These are phyloP conservation scores for Myotis yumanensis DNA, from an alignment of 2,113 vertebrate species.

Conservation along the genomic window DNA sequence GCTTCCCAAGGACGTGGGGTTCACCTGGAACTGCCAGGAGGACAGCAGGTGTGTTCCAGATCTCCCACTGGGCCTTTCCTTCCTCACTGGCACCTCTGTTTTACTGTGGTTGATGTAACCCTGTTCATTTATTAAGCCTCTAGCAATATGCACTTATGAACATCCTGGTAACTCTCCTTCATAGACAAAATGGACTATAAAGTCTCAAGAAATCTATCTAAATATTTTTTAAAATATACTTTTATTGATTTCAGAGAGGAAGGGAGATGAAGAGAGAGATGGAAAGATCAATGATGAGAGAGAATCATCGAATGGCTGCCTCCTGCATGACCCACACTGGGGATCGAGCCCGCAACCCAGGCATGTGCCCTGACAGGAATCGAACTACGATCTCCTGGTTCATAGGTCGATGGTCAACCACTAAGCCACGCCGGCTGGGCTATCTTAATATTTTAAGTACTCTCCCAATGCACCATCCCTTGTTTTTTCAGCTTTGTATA, in stretches of 20 bases:
- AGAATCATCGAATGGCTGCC: no score
- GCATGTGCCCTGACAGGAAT: no score
- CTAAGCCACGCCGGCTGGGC: no score
- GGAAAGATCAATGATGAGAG: no score
- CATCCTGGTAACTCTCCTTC: background rate
- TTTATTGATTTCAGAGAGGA: no score
- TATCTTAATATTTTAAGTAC: background rate
- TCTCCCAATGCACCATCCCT: background rate
- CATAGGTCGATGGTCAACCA: no score
- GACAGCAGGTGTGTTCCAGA: background rate
- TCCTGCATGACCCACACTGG: no score
- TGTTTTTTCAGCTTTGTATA: background rate
- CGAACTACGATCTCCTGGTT: no score
- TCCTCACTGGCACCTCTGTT: background rate
- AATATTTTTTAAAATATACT: background rate
- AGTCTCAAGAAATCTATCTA: conserved; percentile 19
- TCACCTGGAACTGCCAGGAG: background rate
- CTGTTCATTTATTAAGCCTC: background rate
- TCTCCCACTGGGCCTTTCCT: background rate
- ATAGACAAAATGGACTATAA: background rate
- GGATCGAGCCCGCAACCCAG: no score
- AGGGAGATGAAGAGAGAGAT: no score
- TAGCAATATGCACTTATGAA: background rate
- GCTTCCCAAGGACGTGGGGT: background rate
- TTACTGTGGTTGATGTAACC: background rate